Evolutionary conservation across 2,888 invertebrate genomes (phyloP).

Genomic region (Oegoconia quadripuncta): DNA sequence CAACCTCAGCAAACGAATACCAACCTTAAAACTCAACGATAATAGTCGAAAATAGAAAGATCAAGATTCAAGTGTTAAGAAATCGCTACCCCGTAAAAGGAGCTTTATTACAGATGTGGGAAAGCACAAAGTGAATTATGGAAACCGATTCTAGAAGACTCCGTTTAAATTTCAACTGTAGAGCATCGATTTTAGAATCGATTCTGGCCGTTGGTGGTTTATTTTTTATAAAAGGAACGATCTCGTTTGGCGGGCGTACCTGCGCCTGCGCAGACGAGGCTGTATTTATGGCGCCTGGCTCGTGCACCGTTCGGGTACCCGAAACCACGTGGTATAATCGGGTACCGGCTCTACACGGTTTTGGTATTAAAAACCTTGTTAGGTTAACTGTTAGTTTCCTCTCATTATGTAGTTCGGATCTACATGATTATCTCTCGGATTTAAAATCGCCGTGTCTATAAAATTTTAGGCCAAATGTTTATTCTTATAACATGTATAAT

Average conservation of each 20-base stretch:
- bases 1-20: slow-evolving; percentile 29
- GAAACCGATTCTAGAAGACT: slow-evolving; percentile 26
- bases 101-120: slow-evolving; percentile 75
- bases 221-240: slow-evolving; percentile 66
- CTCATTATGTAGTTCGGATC: slow-evolving; percentile 49
- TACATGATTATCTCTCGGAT: slow-evolving; percentile 30
- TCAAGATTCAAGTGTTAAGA: slow-evolving; percentile 31
- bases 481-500: slow-evolving; percentile 19
- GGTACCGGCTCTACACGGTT: slow-evolving; percentile 26
- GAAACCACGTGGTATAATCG: slow-evolving; percentile 55
- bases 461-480: slow-evolving; percentile 18
- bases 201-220: slow-evolving; percentile 26
- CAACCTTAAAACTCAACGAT: slow-evolving; percentile 32
- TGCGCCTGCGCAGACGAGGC: slow-evolving; percentile 72
- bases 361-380: slow-evolving; percentile 67
- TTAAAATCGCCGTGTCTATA: slow-evolving; percentile 23
- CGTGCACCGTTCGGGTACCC: slow-evolving; percentile 48
- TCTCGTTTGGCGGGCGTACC: slow-evolving; percentile 78
- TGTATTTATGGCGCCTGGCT: slow-evolving; percentile 76
- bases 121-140: slow-evolving; percentile 75
- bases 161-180: slow-evolving; percentile 36
- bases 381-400: slow-evolving; percentile 66
- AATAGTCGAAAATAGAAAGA: slow-evolving; percentile 30
- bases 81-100: slow-evolving; percentile 59
- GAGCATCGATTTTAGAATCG: slow-evolving; percentile 28